Conservation (phyloP, 1,140 invertebrate species). For the Myzus persicae region DNA sequence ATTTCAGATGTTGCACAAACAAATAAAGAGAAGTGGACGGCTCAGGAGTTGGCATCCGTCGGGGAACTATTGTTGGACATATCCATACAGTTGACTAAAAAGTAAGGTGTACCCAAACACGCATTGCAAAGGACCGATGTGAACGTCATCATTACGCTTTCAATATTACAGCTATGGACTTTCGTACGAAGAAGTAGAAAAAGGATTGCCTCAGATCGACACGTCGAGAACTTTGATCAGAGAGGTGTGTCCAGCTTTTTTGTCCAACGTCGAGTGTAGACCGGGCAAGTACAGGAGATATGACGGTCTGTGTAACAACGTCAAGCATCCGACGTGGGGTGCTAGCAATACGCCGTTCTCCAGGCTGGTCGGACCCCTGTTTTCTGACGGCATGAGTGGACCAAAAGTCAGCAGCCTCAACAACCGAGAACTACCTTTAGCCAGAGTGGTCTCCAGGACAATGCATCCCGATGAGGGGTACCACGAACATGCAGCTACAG, state of each 20-base stretch:
- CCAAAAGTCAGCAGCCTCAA: slow-evolving; percentile 63
- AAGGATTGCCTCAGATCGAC: slow-evolving; percentile 86
- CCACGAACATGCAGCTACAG: slow-evolving; percentile 65
- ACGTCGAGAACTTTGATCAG: slow-evolving; percentile 87
- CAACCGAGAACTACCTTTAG: slow-evolving; percentile 64
- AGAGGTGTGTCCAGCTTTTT: slow-evolving; percentile 86
- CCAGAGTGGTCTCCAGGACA: slow-evolving; percentile 67
- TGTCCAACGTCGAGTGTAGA: slow-evolving; percentile 85
- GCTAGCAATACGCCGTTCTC: slow-evolving; percentile 81
- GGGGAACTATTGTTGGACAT: slow-evolving; percentile 87
- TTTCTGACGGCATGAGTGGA: slow-evolving; percentile 79
- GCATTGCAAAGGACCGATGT: background rate
- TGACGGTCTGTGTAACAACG: slow-evolving; percentile 94
- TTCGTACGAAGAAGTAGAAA: slow-evolving; percentile 85
- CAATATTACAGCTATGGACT: slow-evolving; percentile 76
- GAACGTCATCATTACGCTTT: background rate
- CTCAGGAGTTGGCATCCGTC: slow-evolving; percentile 82
- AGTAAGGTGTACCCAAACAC: slow-evolving; percentile 70
- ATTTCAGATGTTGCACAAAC: slow-evolving; percentile 56
- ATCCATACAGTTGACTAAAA: slow-evolving; percentile 82
- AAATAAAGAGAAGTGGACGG: slow-evolving; percentile 69
- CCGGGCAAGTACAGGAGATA: slow-evolving; percentile 87
- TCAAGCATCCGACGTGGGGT: slow-evolving; percentile 89
- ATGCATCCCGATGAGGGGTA: slow-evolving; percentile 67
- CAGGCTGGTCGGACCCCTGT: slow-evolving; percentile 78